These are phyloP conservation scores for Sprattus sprattus DNA, from an alignment of 2,113 vertebrate species.

Conservation along the genomic window DNA sequence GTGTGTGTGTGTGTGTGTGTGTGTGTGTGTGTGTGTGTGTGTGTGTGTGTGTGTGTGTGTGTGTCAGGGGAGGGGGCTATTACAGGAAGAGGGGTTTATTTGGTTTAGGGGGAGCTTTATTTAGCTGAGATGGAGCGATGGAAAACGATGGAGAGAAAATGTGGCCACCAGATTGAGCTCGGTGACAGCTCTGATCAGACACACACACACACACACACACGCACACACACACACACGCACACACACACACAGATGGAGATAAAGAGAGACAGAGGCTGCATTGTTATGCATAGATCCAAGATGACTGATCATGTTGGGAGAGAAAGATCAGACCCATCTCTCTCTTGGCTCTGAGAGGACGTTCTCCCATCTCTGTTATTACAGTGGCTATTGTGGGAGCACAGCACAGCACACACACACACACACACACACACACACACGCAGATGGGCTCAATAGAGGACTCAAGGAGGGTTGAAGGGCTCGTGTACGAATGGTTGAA, in stretches of 20 bases:
- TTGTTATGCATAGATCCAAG: slow-evolving; percentile 4
- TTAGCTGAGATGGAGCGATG: neutral
- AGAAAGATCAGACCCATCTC: neutral
- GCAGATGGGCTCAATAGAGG: no score
- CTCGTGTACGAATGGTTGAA: no score
- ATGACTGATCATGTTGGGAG: neutral
- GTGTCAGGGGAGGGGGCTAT: neutral
- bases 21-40: neutral
- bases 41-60: neutral
- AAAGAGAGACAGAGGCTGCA: neutral
- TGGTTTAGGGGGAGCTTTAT: neutral
- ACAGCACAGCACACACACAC: no score
- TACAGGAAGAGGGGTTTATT: neutral
- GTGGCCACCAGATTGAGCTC: neutral
- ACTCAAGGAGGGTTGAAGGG: no score
- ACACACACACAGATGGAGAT: neutral
- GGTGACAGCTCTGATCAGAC: neutral
- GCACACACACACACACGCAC: neutral
- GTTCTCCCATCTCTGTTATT: no score
- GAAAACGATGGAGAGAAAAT: neutral
- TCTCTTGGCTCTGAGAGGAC: no score
- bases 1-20: neutral
- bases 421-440: no score
- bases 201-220: neutral
- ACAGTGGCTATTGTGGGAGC: no score